Evolutionary conservation across 2,888 invertebrate genomes (phyloP).

Genomic region (Scaptomyza polygonia): DNA sequence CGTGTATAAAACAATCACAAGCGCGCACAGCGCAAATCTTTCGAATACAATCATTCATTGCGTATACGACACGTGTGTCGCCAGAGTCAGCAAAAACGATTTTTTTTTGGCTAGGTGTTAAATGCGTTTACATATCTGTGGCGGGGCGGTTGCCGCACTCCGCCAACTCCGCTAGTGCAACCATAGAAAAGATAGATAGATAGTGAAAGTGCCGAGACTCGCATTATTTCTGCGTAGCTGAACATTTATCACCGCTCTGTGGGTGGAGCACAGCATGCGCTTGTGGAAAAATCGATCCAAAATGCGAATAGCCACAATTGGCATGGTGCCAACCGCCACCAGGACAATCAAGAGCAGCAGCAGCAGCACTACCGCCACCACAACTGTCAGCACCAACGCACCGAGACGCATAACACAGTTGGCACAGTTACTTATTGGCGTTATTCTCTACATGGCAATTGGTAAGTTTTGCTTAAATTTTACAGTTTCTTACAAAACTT

Average conservation of each 20-base stretch:
- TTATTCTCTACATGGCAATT: slow-evolving; percentile 71
- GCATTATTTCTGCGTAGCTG: slow-evolving; percentile 77
- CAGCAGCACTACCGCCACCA: too few relatives aligned
- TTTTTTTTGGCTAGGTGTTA: slow-evolving; percentile 53
- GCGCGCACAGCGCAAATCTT: slow-evolving; percentile 7
- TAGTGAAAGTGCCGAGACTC: slow-evolving; percentile 68
- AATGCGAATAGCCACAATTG: slow-evolving; percentile 65
- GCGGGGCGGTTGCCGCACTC: slow-evolving; percentile 45
- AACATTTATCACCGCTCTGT: slow-evolving; percentile 56
- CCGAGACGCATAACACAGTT: slow-evolving; percentile 43
- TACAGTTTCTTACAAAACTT: not conserved
- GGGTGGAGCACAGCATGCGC: slow-evolving; percentile 57
- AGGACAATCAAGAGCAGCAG: not conserved
- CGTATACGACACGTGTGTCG: slow-evolving; percentile 61
- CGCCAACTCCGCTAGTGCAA: slow-evolving; percentile 34
- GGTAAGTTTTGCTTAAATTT: slow-evolving; percentile 68
- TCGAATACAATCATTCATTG: slow-evolving; percentile 23
- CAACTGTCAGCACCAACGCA: slow-evolving; percentile 4
- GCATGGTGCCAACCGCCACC: slow-evolving; percentile 35
- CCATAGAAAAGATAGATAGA: slow-evolving; percentile 40
- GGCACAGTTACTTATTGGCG: slow-evolving; percentile 68
- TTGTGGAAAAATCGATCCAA: slow-evolving; percentile 73
- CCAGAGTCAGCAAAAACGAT: slow-evolving; percentile 34
- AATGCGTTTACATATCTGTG: slow-evolving; percentile 64
- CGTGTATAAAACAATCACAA: slow-evolving; percentile 25